Percentiles rank a stretch among this genome's conserved stretches.
phyloP scores from a whole-genome alignment of 2,113 vertebrate species.

The Gymnorhina tibicen region DNA sequence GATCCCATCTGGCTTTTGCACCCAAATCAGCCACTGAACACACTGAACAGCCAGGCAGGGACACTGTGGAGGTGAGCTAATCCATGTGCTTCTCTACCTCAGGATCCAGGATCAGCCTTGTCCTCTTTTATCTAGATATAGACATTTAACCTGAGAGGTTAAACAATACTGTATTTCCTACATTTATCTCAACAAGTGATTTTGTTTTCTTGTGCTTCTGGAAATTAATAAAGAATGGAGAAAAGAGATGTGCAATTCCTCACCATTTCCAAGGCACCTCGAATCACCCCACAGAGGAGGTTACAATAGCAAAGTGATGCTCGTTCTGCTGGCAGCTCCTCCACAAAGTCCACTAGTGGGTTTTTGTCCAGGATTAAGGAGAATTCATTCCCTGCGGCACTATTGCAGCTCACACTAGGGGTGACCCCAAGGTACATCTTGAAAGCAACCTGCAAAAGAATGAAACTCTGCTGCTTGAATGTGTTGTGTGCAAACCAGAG shows the following conservation, averaged over 20 bases:
- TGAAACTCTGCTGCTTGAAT: not conserved
- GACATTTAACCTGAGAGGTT: not conserved
- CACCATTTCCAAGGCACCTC: slow-evolving; percentile 83
- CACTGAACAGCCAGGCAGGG: not conserved
- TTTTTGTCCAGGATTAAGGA: slow-evolving; percentile 81
- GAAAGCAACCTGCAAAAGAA: slow-evolving; percentile 75
- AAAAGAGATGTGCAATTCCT: not conserved
- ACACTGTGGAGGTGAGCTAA: not conserved
- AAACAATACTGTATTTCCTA: not conserved
- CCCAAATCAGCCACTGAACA: not conserved
- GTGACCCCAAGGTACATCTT: slow-evolving; percentile 82
- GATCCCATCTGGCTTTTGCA: not conserved
- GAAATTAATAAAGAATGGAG: not conserved
- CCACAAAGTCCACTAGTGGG: slow-evolving; percentile 76
- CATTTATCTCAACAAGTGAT: not conserved
- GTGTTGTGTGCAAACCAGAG: not conserved
- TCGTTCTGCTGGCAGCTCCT: slow-evolving; percentile 73
- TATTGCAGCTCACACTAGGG: slow-evolving; percentile 70
- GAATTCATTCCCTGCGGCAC: slow-evolving; percentile 69
- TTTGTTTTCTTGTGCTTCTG: not conserved
- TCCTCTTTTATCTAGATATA: not conserved
- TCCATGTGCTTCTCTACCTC: not conserved
- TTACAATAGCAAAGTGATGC: slow-evolving; percentile 76
- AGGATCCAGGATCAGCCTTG: not conserved
- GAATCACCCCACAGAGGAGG: slow-evolving; percentile 77